Evolutionary conservation across 2,888 invertebrate genomes (phyloP).

Genomic region (Eutolmus rufibarbis): DNA sequence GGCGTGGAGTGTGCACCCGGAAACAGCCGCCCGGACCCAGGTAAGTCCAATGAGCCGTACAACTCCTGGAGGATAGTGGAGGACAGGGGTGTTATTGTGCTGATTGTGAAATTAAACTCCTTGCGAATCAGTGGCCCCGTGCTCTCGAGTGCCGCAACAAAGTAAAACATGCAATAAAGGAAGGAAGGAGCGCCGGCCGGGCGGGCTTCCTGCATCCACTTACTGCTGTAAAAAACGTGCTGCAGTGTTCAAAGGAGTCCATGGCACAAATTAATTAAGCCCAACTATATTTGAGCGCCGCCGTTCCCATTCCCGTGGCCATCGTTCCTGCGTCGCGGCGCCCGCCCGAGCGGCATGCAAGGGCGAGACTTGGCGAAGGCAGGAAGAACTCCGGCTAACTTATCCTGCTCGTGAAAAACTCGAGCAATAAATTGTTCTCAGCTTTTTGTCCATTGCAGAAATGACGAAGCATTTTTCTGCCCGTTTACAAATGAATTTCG

Average conservation of each 20-base stretch:
- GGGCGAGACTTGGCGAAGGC: not conserved
- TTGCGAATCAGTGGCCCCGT: not conserved
- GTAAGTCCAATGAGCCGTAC: not conserved
- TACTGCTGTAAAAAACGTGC: constrained; percentile 5
- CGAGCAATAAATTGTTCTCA: constrained; percentile 8
- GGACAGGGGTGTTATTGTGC: not conserved
- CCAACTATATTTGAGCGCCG: not conserved
- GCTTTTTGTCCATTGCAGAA: constrained; percentile 5
- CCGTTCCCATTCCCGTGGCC: not conserved
- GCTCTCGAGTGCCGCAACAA: constrained; percentile 8
- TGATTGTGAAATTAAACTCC: constrained; percentile 21
- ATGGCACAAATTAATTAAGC: constrained; percentile 28
- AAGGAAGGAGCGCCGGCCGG: not conserved
- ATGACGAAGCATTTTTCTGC: constrained; percentile 29
- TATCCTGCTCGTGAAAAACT: constrained; percentile 22
- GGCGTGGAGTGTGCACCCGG: not conserved
- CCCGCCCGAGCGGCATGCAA: not conserved
- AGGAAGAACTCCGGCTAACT: constrained; percentile 24
- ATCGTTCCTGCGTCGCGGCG: not conserved
- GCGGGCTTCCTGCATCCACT: not conserved
- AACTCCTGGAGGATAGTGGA: not conserved
- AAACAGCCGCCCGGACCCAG: not conserved
- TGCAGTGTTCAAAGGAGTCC: constrained; percentile 23
- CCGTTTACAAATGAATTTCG: constrained; percentile 25
- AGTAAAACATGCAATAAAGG: constrained; percentile 17